A percentile compares a stretch with the other conserved stretches of the same genome.
Evolutionary conservation across 2,888 invertebrate genomes (phyloP).

Genomic region (Actias luna): DNA sequence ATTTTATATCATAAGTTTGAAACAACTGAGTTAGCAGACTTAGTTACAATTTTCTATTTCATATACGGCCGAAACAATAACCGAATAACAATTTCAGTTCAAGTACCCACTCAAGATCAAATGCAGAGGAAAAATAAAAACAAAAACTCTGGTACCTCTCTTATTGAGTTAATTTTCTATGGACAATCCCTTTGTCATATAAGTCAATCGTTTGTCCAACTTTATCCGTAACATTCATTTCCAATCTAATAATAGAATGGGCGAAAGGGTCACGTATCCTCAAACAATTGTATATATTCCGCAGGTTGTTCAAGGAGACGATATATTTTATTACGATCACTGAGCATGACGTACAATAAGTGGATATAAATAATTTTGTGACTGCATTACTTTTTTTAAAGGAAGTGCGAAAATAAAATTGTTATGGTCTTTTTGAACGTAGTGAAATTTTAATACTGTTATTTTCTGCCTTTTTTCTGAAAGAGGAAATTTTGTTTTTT

Average conservation of each 20-base stretch:
- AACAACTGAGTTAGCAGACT: slow-evolving; percentile 6
- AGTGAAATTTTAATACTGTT: slow-evolving; percentile 23
- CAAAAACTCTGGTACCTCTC: slow-evolving; percentile 54
- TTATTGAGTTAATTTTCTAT: slow-evolving; percentile 70
- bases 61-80: slow-evolving; percentile 26
- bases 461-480: neutral
- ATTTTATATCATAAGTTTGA: slow-evolving; percentile 6
- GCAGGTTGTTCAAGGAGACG: slow-evolving; percentile 28
- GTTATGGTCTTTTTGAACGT: slow-evolving; percentile 25
- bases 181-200: slow-evolving; percentile 60
- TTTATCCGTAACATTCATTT: slow-evolving; percentile 64
- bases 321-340: slow-evolving; percentile 48
- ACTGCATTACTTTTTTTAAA: slow-evolving; percentile 28
- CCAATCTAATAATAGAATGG: slow-evolving; percentile 64
- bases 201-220: slow-evolving; percentile 66
- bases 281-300: slow-evolving; percentile 34
- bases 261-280: slow-evolving; percentile 55
- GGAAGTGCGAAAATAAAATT: neutral
- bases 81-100: slow-evolving; percentile 24
- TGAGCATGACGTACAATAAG: slow-evolving; percentile 44
- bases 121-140: slow-evolving; percentile 41
- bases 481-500: neutral
- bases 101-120: slow-evolving; percentile 25
- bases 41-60: slow-evolving; percentile 26
- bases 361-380: slow-evolving; percentile 40